phyloP scores from a whole-genome alignment of 2,113 vertebrate genomes.

The Sisor rabdophorus region DNA sequence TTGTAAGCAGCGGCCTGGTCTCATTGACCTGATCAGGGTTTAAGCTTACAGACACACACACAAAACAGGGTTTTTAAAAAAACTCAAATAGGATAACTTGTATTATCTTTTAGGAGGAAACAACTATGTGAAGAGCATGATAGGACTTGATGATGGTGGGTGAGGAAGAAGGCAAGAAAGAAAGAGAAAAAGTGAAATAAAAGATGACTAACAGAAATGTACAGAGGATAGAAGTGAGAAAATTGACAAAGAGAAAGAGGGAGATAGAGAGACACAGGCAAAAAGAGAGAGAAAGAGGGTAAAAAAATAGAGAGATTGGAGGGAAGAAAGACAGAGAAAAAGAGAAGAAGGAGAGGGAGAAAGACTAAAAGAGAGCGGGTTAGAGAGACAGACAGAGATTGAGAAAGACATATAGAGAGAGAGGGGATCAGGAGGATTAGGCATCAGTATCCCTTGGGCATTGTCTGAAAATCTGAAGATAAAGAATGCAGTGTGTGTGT shows the following conservation, averaged over 20 bases:
- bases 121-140: conserved; percentile 93
- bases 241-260: conserved; percentile 8
- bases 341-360: background rate
- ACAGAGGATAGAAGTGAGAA: background rate
- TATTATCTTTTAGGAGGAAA: conserved; percentile 95
- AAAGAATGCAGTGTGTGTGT: conserved; percentile 61
- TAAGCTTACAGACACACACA: conserved; percentile 68
- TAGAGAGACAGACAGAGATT: conserved; percentile 7
- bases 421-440: conserved; percentile 84
- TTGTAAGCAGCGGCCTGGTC: conserved; percentile 90
- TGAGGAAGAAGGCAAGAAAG: background rate
- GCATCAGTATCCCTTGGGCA: conserved; percentile 85
- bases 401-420: conserved; percentile 17
- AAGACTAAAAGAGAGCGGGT: background rate
- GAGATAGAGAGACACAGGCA: conserved; percentile 23
- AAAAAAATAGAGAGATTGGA: background rate
- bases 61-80: conserved; percentile 89
- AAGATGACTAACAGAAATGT: background rate
- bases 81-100: conserved; percentile 99
- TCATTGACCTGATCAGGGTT: conserved; percentile 89
- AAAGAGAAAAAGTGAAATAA: background rate
- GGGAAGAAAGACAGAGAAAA: conserved; percentile 11
- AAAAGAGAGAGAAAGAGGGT: background rate
- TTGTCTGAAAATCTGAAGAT: conserved; percentile 94
- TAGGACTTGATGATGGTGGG: conserved; percentile 76